These are phyloP conservation scores for Vulpes ferrilata DNA, from an alignment of 2,113 vertebrate species.

Conservation along the genomic window DNA sequence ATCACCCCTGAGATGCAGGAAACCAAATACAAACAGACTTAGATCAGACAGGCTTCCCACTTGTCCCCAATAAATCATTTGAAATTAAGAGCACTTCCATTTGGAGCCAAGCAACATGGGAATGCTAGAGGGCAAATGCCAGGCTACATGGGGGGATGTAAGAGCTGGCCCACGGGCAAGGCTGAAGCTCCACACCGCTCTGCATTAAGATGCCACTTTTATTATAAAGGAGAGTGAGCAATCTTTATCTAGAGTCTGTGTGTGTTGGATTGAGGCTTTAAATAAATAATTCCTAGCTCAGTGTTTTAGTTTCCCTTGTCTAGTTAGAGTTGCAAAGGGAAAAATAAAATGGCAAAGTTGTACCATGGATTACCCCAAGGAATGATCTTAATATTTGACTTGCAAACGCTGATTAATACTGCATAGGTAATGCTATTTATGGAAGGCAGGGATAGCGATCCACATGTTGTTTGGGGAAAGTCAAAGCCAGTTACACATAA, in stretches of 20 bases:
- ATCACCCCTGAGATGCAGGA: constrained; percentile 53
- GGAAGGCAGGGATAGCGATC: constrained; percentile 39
- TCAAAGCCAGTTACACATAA: constrained; percentile 51
- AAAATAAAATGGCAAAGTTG: constrained; percentile 80
- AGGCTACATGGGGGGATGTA: constrained; percentile 43
- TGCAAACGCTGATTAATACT: constrained; percentile 83
- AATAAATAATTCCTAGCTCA: constrained; percentile 80
- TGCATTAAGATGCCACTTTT: constrained; percentile 77
- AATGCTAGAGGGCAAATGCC: constrained; percentile 76
- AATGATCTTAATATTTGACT: constrained; percentile 84
- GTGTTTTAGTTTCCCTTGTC: constrained; percentile 70
- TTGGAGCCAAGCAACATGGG: constrained; percentile 64
- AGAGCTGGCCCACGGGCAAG: constrained; percentile 67
- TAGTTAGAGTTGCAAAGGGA: constrained; percentile 82
- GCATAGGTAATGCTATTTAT: constrained; percentile 77
- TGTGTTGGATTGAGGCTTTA: constrained; percentile 74
- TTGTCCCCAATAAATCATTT: constrained; percentile 83
- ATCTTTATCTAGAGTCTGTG: constrained; percentile 64
- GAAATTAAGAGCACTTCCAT: constrained; percentile 82
- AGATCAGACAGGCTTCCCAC: constrained; percentile 47
- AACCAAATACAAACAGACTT: constrained; percentile 63
- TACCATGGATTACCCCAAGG: constrained; percentile 75
- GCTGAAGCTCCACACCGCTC: background rate
- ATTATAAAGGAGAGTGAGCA: constrained; percentile 60
- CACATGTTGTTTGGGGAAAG: constrained; percentile 50